Evolutionary conservation across 2,888 invertebrate species (phyloP), one percentile per base, ranked within the genome.

Genomic region (Matsumyia berberina): DNA sequence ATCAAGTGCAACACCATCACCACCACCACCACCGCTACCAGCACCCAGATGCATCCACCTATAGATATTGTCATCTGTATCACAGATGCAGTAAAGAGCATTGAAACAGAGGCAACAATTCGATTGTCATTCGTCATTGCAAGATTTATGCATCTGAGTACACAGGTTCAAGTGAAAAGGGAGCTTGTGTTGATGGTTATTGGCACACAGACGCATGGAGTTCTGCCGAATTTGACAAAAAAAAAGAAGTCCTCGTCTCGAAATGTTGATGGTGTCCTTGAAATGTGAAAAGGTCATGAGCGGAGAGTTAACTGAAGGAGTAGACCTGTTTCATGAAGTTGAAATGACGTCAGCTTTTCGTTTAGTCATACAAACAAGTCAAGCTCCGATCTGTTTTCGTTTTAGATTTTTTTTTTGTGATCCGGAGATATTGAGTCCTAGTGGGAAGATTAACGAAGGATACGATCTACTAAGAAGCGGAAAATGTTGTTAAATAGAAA

Each of bases 1-100:
- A 85, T 85, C 80, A 80, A 85, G 85, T 85, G 80, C 80, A 85
- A 80, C 80, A 69, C n/a, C 80, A 80, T 70, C 57, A 64, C 67
- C 24, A 79, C 57, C 55, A 67, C 64, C 62, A 73, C 24, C 60
- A 58, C 31, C 31, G 62, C 39, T 5, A 58, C 33, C 42, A 31
- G 24, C 24, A 24, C 24, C 31, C 53, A 42, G 67, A 60, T 67
- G 19, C 62, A 73, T 8, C n/a, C 74, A 60, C 51, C 37, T 80
- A 53, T 70, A 66, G 69, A 80, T 72, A 44, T 70, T 11, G 51
- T 60, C 64, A 77, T 79, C 17, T 58, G 44, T 58, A 58, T 70
- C 39, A 58, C 70, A 78, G 78, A 58, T 82, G 72, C 70, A 67
- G 60, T 17, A 57, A 70, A 39, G 62, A 67, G 6, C 72, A 79